Conservation (phyloP, 2,888 invertebrate genomes). For the Eilema depressum region DNA sequence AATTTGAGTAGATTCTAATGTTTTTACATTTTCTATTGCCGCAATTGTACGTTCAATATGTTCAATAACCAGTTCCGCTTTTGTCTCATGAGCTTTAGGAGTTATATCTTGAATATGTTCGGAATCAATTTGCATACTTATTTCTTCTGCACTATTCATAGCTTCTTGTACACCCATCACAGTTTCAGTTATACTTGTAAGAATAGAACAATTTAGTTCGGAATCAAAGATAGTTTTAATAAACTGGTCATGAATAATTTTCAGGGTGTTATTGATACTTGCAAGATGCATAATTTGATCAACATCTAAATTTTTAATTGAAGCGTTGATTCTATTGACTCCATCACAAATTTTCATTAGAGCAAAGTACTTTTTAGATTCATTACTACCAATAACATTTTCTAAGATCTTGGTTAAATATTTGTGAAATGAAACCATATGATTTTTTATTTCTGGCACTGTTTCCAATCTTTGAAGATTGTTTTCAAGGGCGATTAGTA, state of each 20-base stretch:
- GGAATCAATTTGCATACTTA: constrained; percentile 64
- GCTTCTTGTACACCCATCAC: constrained; percentile 69
- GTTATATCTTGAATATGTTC: constrained; percentile 68
- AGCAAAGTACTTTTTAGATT: constrained; percentile 73
- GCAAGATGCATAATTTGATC: constrained; percentile 67
- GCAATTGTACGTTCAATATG: constrained; percentile 75
- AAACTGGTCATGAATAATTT: constrained; percentile 70
- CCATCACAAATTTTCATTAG: constrained; percentile 77
- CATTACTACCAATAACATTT: constrained; percentile 85
- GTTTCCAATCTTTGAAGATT: constrained; percentile 69
- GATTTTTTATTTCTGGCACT: constrained; percentile 63
- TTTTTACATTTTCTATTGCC: constrained; percentile 66
- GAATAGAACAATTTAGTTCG: constrained; percentile 68
- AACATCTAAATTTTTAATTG: constrained; percentile 67
- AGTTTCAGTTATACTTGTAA: constrained; percentile 68
- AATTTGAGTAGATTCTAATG: constrained; percentile 63
- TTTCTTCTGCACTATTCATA: constrained; percentile 70
- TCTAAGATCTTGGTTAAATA: constrained; percentile 86
- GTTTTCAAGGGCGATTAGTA: constrained; percentile 77
- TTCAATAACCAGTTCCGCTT: constrained; percentile 67
- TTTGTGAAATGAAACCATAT: constrained; percentile 78
- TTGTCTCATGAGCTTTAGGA: constrained; percentile 46
- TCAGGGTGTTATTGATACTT: constrained; percentile 72
- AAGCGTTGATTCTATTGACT: constrained; percentile 71
- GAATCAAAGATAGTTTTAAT: constrained; percentile 69